Conservation (phyloP, 2,888 invertebrate genomes). For the Drosophila leonis region DNA sequence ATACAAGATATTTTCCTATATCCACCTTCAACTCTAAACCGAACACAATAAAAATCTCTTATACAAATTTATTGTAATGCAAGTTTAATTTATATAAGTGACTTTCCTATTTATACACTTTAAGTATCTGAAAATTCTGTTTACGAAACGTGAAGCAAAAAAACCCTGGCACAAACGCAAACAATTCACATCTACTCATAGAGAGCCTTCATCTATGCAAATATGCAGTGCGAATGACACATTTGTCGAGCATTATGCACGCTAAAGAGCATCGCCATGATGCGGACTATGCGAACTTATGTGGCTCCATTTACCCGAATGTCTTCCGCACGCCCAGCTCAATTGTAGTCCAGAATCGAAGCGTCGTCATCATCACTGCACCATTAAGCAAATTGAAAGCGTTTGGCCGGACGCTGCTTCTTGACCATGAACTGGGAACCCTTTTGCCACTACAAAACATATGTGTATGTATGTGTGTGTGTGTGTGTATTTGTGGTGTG, state of each 20-base stretch:
- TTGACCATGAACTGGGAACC: slow-evolving; percentile 63
- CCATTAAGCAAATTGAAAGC: slow-evolving; percentile 80
- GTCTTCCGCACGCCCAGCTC: slow-evolving; percentile 68
- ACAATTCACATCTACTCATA: background rate
- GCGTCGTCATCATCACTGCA: slow-evolving; percentile 51
- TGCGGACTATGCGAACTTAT: slow-evolving; percentile 10
- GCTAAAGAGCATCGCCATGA: slow-evolving; percentile 41
- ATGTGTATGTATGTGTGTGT: slow-evolving; percentile 12
- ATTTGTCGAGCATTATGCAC: slow-evolving; percentile 54
- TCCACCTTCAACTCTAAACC: no score
- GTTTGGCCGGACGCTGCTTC: slow-evolving; percentile 71
- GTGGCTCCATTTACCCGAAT: slow-evolving; percentile 33
- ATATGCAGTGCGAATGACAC: slow-evolving; percentile 66
- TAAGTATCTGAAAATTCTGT: background rate
- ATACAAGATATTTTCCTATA: no score
- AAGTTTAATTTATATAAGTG: background rate
- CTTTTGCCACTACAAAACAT: slow-evolving; percentile 38
- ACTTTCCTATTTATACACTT: background rate
- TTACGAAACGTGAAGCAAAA: background rate
- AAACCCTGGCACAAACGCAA: no score
- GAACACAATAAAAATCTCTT: no score
- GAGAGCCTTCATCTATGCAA: slow-evolving; percentile 47
- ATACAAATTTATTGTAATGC: no score
- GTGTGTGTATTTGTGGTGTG: slow-evolving; percentile 35
- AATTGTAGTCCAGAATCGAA: slow-evolving; percentile 58